Percentiles rank a stretch among this genome's conserved stretches.
Evolutionary conservation across 2,888 invertebrate genomes (phyloP).

Genomic region (Erpobdella octoculata): DNA sequence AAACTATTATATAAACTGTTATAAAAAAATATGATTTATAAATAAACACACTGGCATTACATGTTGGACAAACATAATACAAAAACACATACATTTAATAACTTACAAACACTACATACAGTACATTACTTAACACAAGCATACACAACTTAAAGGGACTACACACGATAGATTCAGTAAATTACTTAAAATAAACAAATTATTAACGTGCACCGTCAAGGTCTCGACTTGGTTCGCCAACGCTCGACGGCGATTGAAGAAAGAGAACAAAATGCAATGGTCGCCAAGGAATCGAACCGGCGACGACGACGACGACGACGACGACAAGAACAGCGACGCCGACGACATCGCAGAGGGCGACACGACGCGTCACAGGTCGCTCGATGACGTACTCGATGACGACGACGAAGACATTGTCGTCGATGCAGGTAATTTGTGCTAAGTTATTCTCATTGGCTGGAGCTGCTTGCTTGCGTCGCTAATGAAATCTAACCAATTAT

Average conservation of each 20-base stretch:
- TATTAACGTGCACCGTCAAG: too few species aligned
- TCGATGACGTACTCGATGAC: constrained; percentile 11
- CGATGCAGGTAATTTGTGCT: constrained; percentile 30
- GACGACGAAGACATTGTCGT: constrained; percentile 35
- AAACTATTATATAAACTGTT: too few species aligned
- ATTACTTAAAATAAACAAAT: constrained; percentile 55
- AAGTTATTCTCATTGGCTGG: not conserved
- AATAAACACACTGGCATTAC: too few species aligned
- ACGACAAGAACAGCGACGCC: constrained; percentile 49
- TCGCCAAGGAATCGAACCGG: constrained; percentile 70
- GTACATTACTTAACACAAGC: not conserved
- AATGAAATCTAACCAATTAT: too few species aligned
- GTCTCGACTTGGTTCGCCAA: constrained; percentile 96
- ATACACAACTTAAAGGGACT: not conserved
- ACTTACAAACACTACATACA: too few species aligned
- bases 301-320: constrained; percentile 50
- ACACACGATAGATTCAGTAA: not conserved
- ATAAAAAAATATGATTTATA: too few species aligned
- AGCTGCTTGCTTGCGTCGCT: too few species aligned
- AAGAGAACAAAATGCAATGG: constrained; percentile 98
- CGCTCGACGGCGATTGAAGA: constrained; percentile 81
- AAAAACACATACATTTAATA: too few species aligned
- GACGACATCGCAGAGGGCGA: constrained; percentile 45
- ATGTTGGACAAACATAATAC: too few species aligned
- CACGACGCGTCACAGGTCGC: constrained; percentile 32